Percentiles rank a stretch among this genome's conserved stretches.
phyloP scores from a whole-genome alignment of 2,888 invertebrate genomes.

The Caenorhabditis sinica region DNA sequence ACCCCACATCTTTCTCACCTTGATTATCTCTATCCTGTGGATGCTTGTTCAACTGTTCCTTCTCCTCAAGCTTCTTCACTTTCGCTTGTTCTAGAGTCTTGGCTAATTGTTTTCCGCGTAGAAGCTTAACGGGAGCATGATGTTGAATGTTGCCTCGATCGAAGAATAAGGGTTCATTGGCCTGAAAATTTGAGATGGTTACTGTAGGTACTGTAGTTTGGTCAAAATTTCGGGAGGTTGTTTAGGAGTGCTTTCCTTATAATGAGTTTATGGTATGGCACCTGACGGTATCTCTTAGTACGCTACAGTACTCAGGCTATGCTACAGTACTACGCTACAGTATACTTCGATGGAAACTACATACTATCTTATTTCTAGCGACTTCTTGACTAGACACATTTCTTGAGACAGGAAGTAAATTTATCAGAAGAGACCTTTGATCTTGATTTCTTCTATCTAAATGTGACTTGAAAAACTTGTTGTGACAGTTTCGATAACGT shows the following conservation, averaged over 20 bases:
- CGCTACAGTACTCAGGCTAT: too few relatives aligned
- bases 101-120: conserved; percentile 47
- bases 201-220: neutral
- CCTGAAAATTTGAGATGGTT: conserved; percentile 41
- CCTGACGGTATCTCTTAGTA: too few relatives aligned
- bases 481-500: neutral
- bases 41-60: conserved; percentile 51
- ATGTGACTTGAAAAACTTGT: neutral
- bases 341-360: too few relatives aligned
- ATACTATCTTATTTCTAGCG: too few relatives aligned
- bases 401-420: conserved; percentile 7
- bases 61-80: conserved; percentile 53
- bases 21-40: conserved; percentile 55
- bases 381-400: too few relatives aligned
- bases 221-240: too few relatives aligned
- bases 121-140: conserved; percentile 39
- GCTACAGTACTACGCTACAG: too few relatives aligned
- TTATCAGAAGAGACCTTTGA: conserved; percentile 27
- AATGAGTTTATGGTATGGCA: too few relatives aligned
- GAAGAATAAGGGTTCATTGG: conserved; percentile 68
- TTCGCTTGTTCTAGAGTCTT: conserved; percentile 52
- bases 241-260: too few relatives aligned
- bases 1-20: conserved; percentile 23
- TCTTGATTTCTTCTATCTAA: neutral
- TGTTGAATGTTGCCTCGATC: conserved; percentile 67